Evolutionary conservation across 2,888 invertebrate genomes (phyloP), one percentile per base, ranked within the genome.

Genomic region (Tyria jacobaeae): DNA sequence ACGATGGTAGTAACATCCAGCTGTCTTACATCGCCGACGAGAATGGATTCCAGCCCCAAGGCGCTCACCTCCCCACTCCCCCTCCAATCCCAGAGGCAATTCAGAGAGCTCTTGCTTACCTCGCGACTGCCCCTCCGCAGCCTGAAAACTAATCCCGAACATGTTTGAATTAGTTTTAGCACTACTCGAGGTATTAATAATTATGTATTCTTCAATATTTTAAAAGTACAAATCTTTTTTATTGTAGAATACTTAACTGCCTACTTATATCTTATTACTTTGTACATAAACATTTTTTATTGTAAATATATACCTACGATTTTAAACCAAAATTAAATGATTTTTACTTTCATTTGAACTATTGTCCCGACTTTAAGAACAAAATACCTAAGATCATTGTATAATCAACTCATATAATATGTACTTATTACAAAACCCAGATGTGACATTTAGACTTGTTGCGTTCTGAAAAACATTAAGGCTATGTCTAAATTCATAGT

Each of bases 21-120:
- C 79, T 96, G 63, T 89, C 92, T 1, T 96, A 96, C 88, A 87
- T 95, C 44, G 96, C 96, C 57, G 95, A 96, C 79, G 96, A 96
- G 83, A 96, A 96, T 72, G 96, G 96, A 55, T 96, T 94, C 92
- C 95, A 95, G 82, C 95, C 96, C 10, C 94, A 91, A 75, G 95
- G 95, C n/a, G 91, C 91, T 24, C 95, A 95, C 75, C 83, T 96
- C 1, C 96, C 96, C 37, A 95, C 95, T 1, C 94, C 96, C 34
- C 96, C 96, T 47, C 96, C 96, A 65, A 95, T 96, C 66, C 96
- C 96, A 56, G 95, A 93, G 64, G 96, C 95, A 58, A 96, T 96
- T 78, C 95, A 95, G 78, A 94, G 95, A 60, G 95, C 96, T 31
- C 88, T 96, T 52, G 96, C 94, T 44, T 96, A 94, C 84, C 94